A percentile compares a stretch with the other conserved stretches of the same genome.
Conservation (phyloP, 2,113 vertebrate species). For the Corythoichthys haematopterus region DNA sequence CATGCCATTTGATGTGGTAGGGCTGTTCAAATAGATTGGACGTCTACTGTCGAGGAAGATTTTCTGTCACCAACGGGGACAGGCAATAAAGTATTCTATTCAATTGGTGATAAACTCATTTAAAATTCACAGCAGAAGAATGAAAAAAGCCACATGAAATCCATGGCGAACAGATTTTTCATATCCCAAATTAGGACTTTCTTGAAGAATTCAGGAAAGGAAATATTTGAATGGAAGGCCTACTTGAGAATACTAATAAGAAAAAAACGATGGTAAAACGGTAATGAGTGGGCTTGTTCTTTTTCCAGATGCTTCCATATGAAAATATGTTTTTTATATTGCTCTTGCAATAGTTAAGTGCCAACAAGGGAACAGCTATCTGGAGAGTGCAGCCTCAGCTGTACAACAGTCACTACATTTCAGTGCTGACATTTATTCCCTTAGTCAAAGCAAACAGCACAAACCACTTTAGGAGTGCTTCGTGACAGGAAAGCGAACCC, state of each 20-base stretch:
- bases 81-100: too few relatives aligned
- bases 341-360: conserved; percentile 37
- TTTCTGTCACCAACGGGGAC: too few relatives aligned
- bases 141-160: background rate
- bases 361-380: conserved; percentile 30
- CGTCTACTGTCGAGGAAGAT: too few relatives aligned
- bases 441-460: conserved; percentile 16
- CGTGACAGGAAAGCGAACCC: conserved; percentile 28
- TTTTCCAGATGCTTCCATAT: conserved; percentile 51
- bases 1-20: too few relatives aligned
- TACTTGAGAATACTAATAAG: conserved; percentile 13
- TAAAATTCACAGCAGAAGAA: too few relatives aligned
- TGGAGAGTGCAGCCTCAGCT: conserved; percentile 34
- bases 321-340: conserved; percentile 47
- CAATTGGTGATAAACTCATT: too few relatives aligned
- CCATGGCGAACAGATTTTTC: background rate
- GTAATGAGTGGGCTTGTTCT: conserved; percentile 19
- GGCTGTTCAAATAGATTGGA: too few relatives aligned
- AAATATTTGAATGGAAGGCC: conserved; percentile 15
- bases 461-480: conserved; percentile 12
- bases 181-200: background rate
- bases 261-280: conserved; percentile 14
- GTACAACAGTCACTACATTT: conserved; percentile 30
- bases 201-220: conserved; percentile 33
- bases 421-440: conserved; percentile 30